A percentile compares a stretch with the other conserved stretches of the same genome.
These are phyloP conservation scores for Larimichthys crocea DNA, from an alignment of 2,113 vertebrate genomes.

Conservation along the genomic window DNA sequence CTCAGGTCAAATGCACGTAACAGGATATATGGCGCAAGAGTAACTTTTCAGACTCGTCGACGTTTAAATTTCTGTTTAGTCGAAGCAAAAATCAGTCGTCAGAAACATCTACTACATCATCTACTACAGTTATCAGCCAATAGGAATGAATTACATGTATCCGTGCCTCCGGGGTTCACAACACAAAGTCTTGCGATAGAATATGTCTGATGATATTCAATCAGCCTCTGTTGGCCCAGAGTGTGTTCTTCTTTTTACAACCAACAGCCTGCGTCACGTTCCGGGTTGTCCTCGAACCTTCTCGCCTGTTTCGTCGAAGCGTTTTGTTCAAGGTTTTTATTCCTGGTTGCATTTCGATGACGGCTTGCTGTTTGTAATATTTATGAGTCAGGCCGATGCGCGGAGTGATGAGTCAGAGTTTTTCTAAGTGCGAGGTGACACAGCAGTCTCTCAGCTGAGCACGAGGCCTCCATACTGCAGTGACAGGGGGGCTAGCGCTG, in stretches of 20 bases:
- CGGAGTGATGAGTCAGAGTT: conserved; percentile 53
- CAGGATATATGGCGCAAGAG: too few species aligned
- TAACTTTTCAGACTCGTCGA: too few species aligned
- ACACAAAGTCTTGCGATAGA: neutral
- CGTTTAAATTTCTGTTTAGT: too few species aligned
- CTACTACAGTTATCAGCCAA: too few species aligned
- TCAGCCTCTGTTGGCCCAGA: neutral
- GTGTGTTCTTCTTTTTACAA: neutral
- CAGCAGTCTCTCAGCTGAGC: conserved; percentile 42
- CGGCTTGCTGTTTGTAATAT: conserved; percentile 31
- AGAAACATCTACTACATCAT: too few species aligned
- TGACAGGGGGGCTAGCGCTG: neutral
- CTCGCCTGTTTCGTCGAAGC: neutral
- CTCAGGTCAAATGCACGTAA: too few species aligned
- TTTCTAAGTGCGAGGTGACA: conserved; percentile 39
- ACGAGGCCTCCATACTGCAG: conserved; percentile 24
- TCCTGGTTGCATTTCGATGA: neutral
- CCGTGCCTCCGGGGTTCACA: neutral
- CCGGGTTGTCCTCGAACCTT: neutral
- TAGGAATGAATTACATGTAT: too few species aligned
- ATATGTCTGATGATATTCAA: neutral
- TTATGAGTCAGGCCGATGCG: conserved; percentile 40
- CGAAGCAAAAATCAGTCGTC: too few species aligned
- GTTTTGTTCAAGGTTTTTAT: neutral
- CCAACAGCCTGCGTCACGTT: neutral